A percentile compares a stretch with the other conserved stretches of the same genome.
phyloP scores from a whole-genome alignment of 2,797 vertebrate species.

The Nothura maculosa region DNA sequence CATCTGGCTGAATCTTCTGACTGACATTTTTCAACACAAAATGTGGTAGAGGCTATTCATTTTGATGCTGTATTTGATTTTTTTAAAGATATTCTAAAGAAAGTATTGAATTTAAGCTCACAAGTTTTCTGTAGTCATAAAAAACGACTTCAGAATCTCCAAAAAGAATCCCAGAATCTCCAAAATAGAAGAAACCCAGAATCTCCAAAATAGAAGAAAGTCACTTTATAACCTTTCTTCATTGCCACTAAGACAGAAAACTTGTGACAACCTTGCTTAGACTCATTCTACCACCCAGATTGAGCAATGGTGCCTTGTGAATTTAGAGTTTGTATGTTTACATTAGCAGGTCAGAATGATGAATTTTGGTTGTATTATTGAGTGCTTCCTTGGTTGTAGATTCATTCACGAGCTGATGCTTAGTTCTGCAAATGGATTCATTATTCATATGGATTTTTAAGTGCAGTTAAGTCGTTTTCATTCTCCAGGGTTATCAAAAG shows the following conservation, averaged over 20 bases:
- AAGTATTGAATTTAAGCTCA: slow-evolving; percentile 3
- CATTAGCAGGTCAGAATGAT: slow-evolving; percentile 23
- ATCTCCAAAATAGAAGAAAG: too few species aligned
- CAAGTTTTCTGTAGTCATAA: not conserved
- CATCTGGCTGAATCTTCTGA: slow-evolving; percentile 15
- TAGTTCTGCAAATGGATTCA: slow-evolving; percentile 26
- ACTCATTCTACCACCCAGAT: not conserved
- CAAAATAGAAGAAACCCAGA: too few species aligned
- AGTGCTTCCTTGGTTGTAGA: not conserved
- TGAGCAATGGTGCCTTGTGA: not conserved
- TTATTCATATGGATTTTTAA: not conserved
- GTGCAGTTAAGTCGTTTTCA: not conserved
- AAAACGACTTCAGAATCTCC: not conserved
- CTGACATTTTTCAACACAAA: slow-evolving; percentile 40
- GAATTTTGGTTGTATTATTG: slow-evolving; percentile 37
- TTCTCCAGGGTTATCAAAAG: not conserved
- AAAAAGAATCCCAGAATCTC: too few species aligned
- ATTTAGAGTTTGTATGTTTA: not conserved
- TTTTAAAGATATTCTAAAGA: slow-evolving; percentile 28
- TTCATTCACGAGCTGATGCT: slow-evolving; percentile 46
- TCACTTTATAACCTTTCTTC: not conserved
- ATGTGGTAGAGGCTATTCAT: not conserved
- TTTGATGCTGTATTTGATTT: slow-evolving; percentile 17
- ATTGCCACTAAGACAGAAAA: not conserved
- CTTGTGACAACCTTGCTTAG: not conserved